phyloP scores from a whole-genome alignment of 2,888 invertebrate species.

The Seira ritae region DNA sequence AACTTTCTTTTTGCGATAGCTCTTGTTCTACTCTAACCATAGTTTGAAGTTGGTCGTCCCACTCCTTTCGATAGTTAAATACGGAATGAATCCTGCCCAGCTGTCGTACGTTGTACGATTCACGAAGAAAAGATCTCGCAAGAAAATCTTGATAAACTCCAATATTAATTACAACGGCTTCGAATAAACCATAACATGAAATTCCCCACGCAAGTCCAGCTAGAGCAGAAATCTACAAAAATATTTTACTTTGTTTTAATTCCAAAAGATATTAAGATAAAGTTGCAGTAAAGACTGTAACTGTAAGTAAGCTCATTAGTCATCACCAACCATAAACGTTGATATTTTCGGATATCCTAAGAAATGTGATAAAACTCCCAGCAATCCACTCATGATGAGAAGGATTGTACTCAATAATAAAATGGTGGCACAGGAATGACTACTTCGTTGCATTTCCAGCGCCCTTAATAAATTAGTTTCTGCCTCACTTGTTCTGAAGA shows the following conservation, averaged over 20 bases:
- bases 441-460: not conserved
- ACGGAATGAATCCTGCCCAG: not conserved
- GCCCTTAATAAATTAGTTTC: not conserved
- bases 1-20: too few relatives aligned
- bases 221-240: constrained; percentile 3
- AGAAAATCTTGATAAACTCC: constrained; percentile 17
- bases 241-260: too few relatives aligned
- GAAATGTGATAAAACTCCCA: constrained; percentile 10
- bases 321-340: constrained; percentile 24
- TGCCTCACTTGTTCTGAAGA: not conserved
- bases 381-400: constrained; percentile 1
- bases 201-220: constrained; percentile 21
- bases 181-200: not conserved
- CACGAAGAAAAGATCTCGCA: constrained; percentile 3
- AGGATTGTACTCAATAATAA: not conserved
- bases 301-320: too few relatives aligned
- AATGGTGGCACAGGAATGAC: constrained; percentile 13
- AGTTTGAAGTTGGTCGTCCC: constrained; percentile 29
- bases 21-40: too few relatives aligned
- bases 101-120: constrained; percentile 13
- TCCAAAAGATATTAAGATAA: too few relatives aligned
- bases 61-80: not conserved
- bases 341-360: constrained; percentile 25
- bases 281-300: too few relatives aligned
- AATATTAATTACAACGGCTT: constrained; percentile 15